Base-by-base conservation (phyloP, 2,113 vertebrate species). In the Scophthalmus maximus region DNA sequence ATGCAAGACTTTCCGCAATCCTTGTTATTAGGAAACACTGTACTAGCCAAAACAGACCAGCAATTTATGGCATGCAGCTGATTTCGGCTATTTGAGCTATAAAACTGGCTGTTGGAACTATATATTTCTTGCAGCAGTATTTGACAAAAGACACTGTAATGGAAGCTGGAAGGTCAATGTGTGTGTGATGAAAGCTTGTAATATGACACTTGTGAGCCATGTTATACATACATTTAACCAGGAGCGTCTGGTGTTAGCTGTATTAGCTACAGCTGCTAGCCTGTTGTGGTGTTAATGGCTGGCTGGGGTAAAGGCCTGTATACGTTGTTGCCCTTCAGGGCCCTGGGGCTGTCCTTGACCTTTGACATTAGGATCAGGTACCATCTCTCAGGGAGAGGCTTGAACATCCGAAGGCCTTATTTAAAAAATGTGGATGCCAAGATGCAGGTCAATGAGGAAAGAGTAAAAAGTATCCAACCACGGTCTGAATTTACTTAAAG, bases 391-490 rank as follows among this genome's bases (percentile, higher is more conserved):
- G 73, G 67, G 75, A 86, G 87, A 89, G 70, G 71, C 76, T 64
- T 78, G 79, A 81, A 73, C 83, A 89, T 92, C 88, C 88, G 80
- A 70, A 78, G 57, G 78, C 82, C 76, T 79, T 83, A 30, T 65
- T 79, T 40, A 73, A 79, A 73, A 81, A 59, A 58, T 70, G 8
- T 46, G 81, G 81, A 88, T 75, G 68, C 82, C 46, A 49, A 85
- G 83, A 84, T 85, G 83, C 84, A 88, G 69, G 79, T 87, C 87
- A 84, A 61, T 78, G 70, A 85, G 76, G 77, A 84, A 86, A 88
- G 87, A 89, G 85, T 83, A 86, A 86, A 82, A 86, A 87, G 90
- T 89, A 92, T 91, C 89, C 87, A 52, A 61, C 83, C 87, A 88
- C 73, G 81, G 84, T 81, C 81, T 72, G 68, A 53, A 14, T 88